These are phyloP conservation scores for Pachliopta kotzebuea DNA, from an alignment of 2,888 invertebrate genomes.

Conservation along the genomic window DNA sequence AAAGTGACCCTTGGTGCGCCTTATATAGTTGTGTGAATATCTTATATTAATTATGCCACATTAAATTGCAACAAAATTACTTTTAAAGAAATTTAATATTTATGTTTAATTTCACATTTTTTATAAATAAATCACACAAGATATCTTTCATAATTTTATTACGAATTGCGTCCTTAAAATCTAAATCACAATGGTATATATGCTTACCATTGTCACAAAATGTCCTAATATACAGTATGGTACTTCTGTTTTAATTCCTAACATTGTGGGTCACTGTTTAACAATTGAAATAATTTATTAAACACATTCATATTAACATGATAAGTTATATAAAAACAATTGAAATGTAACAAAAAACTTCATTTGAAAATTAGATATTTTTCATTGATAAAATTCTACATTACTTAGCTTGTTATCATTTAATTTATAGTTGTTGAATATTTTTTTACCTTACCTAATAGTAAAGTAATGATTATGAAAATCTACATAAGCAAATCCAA, in stretches of 20 bases:
- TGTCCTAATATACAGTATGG: constrained; percentile 34
- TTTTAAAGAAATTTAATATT: neutral
- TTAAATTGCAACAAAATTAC: neutral
- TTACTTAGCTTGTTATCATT: constrained; percentile 5
- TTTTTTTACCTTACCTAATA: constrained; percentile 32
- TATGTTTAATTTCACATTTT: constrained; percentile 2
- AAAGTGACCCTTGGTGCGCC: neutral
- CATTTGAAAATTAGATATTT: constrained; percentile 9
- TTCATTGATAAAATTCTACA: constrained; percentile 14
- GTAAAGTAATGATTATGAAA: constrained; percentile 30
- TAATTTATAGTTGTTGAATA: constrained; percentile 8
- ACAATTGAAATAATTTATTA: constrained; percentile 7
- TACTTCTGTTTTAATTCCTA: constrained; percentile 13
- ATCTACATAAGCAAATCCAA: constrained; percentile 24
- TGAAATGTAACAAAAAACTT: constrained; percentile 11
- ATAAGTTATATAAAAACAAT: constrained; percentile 25
- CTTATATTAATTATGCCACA: neutral
- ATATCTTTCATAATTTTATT: constrained; percentile 63
- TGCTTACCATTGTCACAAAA: constrained; percentile 47
- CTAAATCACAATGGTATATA: constrained; percentile 62
- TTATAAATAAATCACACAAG: constrained; percentile 55
- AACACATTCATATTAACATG: constrained; percentile 21
- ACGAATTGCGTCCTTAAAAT: constrained; percentile 60
- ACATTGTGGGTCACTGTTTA: constrained; percentile 24
- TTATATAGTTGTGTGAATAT: neutral